These are phyloP conservation scores for Trochalopteron elliotii DNA, from an alignment of 2,113 vertebrate genomes.

Conservation along the genomic window DNA sequence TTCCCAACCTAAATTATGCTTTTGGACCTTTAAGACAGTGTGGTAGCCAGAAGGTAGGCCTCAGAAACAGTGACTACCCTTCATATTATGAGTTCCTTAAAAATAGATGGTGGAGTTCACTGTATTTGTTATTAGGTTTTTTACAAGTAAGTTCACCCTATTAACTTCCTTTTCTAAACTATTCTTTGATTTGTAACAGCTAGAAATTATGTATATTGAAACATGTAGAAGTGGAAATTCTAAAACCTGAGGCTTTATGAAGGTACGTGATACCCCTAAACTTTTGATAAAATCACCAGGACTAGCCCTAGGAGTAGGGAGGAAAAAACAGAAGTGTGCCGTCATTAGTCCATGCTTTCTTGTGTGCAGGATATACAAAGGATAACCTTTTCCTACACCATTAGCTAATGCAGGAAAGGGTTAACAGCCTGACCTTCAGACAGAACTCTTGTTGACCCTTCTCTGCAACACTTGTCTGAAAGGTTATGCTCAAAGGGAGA, in stretches of 20 bases:
- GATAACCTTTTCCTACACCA: background rate
- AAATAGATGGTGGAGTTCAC: background rate
- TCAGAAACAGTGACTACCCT: background rate
- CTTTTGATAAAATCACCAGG: background rate
- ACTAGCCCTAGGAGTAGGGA: background rate
- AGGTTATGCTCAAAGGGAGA: constrained; percentile 22
- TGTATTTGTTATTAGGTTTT: rapidly evolving
- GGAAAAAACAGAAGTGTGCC: rapidly evolving
- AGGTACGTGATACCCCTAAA: background rate
- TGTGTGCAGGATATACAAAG: background rate
- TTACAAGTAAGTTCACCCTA: background rate
- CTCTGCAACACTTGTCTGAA: constrained; percentile 4
- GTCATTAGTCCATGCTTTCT: background rate
- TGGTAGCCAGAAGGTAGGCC: background rate
- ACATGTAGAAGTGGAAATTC: background rate
- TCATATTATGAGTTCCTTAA: background rate
- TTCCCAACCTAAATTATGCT: background rate
- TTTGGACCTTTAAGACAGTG: background rate
- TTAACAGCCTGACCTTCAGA: constrained; percentile 43
- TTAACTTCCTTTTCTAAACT: background rate
- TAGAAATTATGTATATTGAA: background rate
- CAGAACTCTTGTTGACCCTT: constrained; percentile 24
- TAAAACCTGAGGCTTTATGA: background rate
- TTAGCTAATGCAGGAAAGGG: background rate
- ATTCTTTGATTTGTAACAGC: background rate